Base-by-base conservation (phyloP, 1,140 invertebrate genomes). In the Agraylea sexmaculata region DNA sequence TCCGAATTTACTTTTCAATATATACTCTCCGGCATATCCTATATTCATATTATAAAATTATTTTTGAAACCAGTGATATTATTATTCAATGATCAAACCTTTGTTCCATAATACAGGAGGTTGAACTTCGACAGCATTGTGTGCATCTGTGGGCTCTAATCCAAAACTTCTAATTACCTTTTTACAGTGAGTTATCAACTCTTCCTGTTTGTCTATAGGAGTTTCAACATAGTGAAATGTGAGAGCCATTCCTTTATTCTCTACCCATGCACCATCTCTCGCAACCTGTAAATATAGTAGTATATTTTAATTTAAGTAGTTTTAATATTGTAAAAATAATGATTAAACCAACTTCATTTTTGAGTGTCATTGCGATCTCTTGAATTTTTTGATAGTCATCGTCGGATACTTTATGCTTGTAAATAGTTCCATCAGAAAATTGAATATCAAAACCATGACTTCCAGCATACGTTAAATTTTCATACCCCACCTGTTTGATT, bases 71-170 rank as follows among this genome's bases (percentile, higher is more conserved):
- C 6, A 36, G 6, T 11, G 13, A 20, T 6, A 36, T 18, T 36
- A 5, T 6, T 7, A 36, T 17, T 36, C 13, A 36, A 27, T 42
- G 3, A 31, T n/a, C 29, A 28, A 42, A 51, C 64, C 87, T 60
- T 92, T 91, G 56, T 91, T 84, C 87, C 87, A 91, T 52, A 84
- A 73, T 0, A 91, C 85, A 0, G 85, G 85, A 20, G 87, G 87
- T 48, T 83, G 80, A 0, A 85, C 86, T 61, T 92, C 87, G 3
- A 90, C 67, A 1, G 86, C 86, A 53, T 80, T 86, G 54, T 87
- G 82, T 6, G 85, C 84, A 19, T 75, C 61, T 29, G 75, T 80
- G 6, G 83, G 75, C 46, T 74, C 74, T 55, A 92, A 88, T 1
- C 81, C 86, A 4, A 75, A 73, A 16, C 70, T 71, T 49, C 75